These are phyloP conservation scores for Buceros bicornis DNA, from an alignment of 2,797 vertebrate species.

Conservation along the genomic window DNA sequence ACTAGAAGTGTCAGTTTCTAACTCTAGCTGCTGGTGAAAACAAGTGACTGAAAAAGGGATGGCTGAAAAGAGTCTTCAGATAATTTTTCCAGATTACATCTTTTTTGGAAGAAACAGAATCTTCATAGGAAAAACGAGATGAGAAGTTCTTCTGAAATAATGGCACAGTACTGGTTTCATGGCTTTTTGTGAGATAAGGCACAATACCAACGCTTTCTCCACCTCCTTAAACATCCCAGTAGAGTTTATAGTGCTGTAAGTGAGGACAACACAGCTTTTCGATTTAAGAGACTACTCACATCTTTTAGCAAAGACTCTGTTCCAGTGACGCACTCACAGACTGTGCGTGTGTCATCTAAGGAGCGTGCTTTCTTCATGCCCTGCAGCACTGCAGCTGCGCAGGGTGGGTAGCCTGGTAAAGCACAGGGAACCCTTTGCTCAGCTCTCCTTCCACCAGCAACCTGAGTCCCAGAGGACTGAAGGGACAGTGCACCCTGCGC, in stretches of 20 bases:
- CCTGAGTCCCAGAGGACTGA: not conserved
- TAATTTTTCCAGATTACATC: not conserved
- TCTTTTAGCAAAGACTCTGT: not conserved
- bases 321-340: not conserved
- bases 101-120: not conserved
- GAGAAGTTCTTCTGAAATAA: not conserved
- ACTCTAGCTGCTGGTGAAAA: not conserved
- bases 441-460: not conserved
- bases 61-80: not conserved
- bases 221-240: not conserved
- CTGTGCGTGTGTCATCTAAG: rapidly evolving
- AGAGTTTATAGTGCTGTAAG: not conserved
- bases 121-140: not conserved
- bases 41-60: not conserved
- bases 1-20: not conserved
- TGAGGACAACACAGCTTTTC: not conserved
- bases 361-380: not conserved
- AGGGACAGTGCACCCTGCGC: too few relatives aligned
- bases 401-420: not conserved
- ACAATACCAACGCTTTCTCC: not conserved
- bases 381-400: not conserved
- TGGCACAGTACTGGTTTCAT: not conserved
- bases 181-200: not conserved
- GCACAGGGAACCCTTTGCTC: not conserved
- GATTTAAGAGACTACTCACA: not conserved